Conservation (phyloP, 2,888 invertebrate species). For the Calliphora vomitoria region DNA sequence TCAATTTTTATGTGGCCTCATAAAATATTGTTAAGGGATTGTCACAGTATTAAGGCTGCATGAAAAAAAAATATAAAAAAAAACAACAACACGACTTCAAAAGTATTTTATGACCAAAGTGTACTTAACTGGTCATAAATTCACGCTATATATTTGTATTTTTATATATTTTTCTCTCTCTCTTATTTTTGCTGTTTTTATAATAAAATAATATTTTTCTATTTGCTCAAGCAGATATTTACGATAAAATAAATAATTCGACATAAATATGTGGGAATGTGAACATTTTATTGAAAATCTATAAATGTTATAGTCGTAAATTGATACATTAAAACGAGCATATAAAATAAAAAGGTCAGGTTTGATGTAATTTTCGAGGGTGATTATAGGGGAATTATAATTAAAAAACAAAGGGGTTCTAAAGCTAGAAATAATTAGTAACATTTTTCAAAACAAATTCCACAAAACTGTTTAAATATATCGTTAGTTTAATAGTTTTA, state of each 20-base stretch:
- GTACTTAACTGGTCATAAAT: slow-evolving; percentile 68
- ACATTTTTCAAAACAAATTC: no score
- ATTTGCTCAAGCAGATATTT: not conserved
- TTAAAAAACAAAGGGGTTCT: no score
- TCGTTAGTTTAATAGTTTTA: no score
- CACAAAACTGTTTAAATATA: no score
- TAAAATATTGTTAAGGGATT: slow-evolving; percentile 65
- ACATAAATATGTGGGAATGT: slow-evolving; percentile 13
- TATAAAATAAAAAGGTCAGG: not conserved
- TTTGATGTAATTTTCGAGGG: not conserved
- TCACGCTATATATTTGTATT: slow-evolving; percentile 40
- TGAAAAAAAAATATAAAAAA: not conserved
- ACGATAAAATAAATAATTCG: slow-evolving; percentile 16
- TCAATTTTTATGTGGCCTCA: slow-evolving; percentile 68
- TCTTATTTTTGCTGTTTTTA: not conserved
- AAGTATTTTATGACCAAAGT: slow-evolving; percentile 65
- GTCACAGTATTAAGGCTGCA: slow-evolving; percentile 18
- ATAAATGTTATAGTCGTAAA: not conserved
- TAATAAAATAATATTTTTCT: slow-evolving; percentile 12
- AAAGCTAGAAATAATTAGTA: no score
- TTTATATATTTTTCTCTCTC: not conserved
- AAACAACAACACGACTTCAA: not conserved
- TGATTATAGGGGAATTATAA: not conserved
- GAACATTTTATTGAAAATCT: slow-evolving; percentile 1
- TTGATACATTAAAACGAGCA: slow-evolving; percentile 8